These are phyloP conservation scores for Stylophora pistillata DNA, from an alignment of 64 coral and sea anemone genomes.

Conservation along the genomic window DNA sequence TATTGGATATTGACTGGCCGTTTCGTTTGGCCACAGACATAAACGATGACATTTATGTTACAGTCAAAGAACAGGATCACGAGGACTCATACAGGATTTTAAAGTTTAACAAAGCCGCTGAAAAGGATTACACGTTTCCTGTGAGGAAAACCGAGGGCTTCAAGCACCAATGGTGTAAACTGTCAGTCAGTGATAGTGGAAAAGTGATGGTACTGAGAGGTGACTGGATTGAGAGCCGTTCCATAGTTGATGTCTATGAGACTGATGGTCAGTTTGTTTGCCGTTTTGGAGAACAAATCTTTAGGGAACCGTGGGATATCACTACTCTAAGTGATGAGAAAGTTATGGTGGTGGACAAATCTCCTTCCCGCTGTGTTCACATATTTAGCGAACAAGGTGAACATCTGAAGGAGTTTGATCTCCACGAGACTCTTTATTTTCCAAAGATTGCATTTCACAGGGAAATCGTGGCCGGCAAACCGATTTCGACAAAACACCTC, in stretches of 20 bases:
- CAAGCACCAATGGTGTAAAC: no score
- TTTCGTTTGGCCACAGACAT: not conserved
- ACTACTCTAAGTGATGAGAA: not conserved
- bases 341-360: constrained; percentile 15
- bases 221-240: not conserved
- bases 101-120: not conserved
- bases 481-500: not conserved
- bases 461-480: not conserved
- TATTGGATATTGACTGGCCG: not conserved
- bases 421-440: not conserved
- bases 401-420: not conserved
- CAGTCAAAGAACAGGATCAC: not conserved
- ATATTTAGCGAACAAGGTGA: constrained; percentile 11
- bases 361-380: not conserved
- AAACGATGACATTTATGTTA: constrained; percentile 12
- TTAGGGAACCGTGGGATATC: not conserved
- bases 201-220: not conserved
- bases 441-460: constrained; percentile 7
- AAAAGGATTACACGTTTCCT: not conserved
- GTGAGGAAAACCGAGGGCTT: not conserved
- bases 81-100: not conserved
- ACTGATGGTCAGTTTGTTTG: constrained; percentile 15
- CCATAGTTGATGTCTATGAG: constrained; percentile 6
- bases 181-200: no score
- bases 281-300: constrained; percentile 3